Conservation (phyloP, 2,888 invertebrate species). For the Melinaea menophilus region DNA sequence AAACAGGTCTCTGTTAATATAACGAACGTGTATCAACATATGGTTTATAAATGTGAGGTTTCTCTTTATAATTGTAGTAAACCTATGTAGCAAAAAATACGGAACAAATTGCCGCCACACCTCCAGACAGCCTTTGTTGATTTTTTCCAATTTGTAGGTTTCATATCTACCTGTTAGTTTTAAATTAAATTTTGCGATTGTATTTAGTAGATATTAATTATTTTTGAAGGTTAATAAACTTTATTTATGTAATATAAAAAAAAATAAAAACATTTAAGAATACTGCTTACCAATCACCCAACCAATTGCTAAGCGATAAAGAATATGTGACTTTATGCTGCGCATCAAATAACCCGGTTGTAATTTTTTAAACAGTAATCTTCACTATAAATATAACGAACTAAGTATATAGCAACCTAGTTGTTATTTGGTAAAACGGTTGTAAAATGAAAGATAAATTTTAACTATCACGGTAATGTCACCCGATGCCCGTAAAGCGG, state of each 20-base stretch:
- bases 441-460: constrained; percentile 20
- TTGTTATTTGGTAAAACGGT: constrained; percentile 2
- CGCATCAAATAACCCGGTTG: background rate
- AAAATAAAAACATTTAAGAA: constrained; percentile 1
- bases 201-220: background rate
- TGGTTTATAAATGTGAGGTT: constrained; percentile 36
- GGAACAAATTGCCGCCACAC: constrained; percentile 21
- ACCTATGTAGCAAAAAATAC: constrained; percentile 25
- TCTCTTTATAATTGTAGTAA: constrained; percentile 25
- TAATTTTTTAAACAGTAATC: background rate
- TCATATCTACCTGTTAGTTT: constrained; percentile 7
- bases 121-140: constrained; percentile 16
- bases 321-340: constrained; percentile 4
- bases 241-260: constrained; percentile 4
- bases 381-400: background rate
- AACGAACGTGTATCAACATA: constrained; percentile 39
- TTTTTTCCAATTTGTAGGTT: constrained; percentile 10
- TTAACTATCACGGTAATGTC: constrained; percentile 54
- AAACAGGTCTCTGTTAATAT: constrained; percentile 45
- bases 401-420: background rate
- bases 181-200: constrained; percentile 14
- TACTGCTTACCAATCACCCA: background rate
- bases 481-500: constrained; percentile 52
- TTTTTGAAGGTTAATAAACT: background rate
- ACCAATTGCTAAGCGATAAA: constrained; percentile 8